A percentile compares a stretch with the other conserved stretches of the same genome.
Conservation (phyloP, 2,888 invertebrate genomes). For the Eulithis testata region DNA sequence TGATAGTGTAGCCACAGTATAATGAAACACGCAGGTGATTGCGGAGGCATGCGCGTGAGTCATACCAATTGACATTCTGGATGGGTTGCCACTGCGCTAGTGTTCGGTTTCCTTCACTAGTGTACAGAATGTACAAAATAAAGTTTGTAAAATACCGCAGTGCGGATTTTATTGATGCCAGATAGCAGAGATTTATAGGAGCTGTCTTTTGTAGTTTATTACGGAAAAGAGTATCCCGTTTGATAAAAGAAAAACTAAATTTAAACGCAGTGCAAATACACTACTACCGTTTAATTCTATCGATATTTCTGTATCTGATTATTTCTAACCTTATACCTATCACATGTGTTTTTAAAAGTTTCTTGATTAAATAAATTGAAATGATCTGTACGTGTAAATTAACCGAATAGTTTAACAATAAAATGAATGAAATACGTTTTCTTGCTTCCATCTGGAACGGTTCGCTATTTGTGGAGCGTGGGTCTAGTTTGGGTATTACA, state of each 20-base stretch:
- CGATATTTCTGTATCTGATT: too few species aligned
- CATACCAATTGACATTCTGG: conserved; percentile 66
- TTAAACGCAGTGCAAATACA: neutral
- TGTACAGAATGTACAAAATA: conserved; percentile 26
- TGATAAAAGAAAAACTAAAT: neutral
- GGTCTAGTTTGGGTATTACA: conserved; percentile 31
- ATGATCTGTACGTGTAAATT: neutral
- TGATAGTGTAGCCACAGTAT: conserved; percentile 46
- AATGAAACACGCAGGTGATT: conserved; percentile 55
- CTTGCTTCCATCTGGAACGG: conserved; percentile 8
- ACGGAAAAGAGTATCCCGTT: neutral
- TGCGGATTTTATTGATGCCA: conserved; percentile 3
- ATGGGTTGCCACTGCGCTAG: conserved; percentile 37
- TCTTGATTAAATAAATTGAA: too few species aligned
- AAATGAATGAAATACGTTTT: conserved; percentile 19
- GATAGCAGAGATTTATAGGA: neutral
- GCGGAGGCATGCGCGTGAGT: conserved; percentile 61
- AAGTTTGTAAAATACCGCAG: conserved; percentile 17
- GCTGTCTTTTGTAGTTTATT: neutral
- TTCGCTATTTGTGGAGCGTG: conserved; percentile 23
- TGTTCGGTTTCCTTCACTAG: conserved; percentile 43
- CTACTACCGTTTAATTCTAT: too few species aligned
- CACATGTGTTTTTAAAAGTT: too few species aligned
- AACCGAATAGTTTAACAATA: conserved; percentile 4
- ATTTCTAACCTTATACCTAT: too few species aligned